Evolutionary conservation across 2,888 invertebrate genomes (phyloP).

Genomic region (Sinelater perroti): DNA sequence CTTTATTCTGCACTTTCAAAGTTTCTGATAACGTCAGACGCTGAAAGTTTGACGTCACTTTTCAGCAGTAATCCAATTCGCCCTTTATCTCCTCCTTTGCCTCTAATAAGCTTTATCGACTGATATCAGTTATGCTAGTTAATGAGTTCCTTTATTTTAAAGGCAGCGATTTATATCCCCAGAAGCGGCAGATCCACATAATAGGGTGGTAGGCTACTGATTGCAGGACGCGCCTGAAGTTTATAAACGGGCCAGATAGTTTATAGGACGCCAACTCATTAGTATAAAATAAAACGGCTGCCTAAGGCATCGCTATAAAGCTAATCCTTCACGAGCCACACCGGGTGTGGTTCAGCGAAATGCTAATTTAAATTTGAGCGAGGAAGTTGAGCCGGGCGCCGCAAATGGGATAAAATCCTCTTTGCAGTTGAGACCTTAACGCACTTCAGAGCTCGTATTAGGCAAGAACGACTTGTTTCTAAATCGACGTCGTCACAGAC

Average conservation of each 20-base stretch:
- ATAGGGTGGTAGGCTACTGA: no score
- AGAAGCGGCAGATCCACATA: no score
- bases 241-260: no score
- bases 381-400: conserved; percentile 1
- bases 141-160: neutral
- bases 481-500: no score
- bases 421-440: neutral
- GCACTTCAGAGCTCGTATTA: neutral
- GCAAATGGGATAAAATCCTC: conserved; percentile 2
- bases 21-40: no score
- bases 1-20: no score
- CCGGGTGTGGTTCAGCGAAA: conserved; percentile 7
- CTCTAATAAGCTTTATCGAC: neutral
- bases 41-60: no score
- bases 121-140: neutral
- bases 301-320: neutral
- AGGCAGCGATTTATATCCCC: neutral
- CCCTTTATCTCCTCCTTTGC: no score
- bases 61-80: no score
- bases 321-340: neutral
- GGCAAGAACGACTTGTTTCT: neutral
- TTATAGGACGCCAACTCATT: no score
- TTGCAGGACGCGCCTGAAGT: no score
- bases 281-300: conserved; percentile 1
- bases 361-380: conserved; percentile 6